Evolutionary conservation across 2,888 invertebrate genomes (phyloP).

Genomic region (Parnassius apollo): DNA sequence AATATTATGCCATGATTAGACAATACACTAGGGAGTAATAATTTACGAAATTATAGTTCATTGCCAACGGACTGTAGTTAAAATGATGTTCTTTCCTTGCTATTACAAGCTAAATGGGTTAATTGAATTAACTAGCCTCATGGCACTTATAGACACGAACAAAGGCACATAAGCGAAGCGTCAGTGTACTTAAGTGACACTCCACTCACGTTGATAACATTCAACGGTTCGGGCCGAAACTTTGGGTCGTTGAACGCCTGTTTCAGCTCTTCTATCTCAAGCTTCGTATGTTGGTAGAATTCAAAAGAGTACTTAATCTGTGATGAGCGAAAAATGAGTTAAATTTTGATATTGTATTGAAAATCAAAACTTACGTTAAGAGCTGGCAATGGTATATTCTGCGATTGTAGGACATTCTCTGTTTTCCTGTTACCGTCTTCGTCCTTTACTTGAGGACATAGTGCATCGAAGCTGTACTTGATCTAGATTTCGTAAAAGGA

Average conservation of each 20-base stretch:
- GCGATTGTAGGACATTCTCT: constrained; percentile 74
- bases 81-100: too few species aligned
- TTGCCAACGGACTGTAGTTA: too few species aligned
- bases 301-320: constrained; percentile 87
- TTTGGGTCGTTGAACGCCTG: constrained; percentile 81
- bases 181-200: constrained; percentile 39
- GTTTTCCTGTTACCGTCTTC: constrained; percentile 78
- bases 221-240: constrained; percentile 83
- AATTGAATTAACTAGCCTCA: constrained; percentile 22
- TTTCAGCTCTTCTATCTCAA: constrained; percentile 79
- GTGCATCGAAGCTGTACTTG: constrained; percentile 87
- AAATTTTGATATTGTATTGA: constrained; percentile 3
- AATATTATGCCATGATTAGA: too few species aligned
- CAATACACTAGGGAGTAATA: background rate
- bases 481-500: constrained; percentile 77
- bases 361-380: constrained; percentile 84
- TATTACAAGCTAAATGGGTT: too few species aligned
- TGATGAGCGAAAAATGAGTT: constrained; percentile 37
- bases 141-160: constrained; percentile 13
- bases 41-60: background rate
- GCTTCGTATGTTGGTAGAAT: constrained; percentile 82
- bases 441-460: constrained; percentile 84
- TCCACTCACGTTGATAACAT: constrained; percentile 85
- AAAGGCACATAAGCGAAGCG: constrained; percentile 35
- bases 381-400: constrained; percentile 86